Conservation (phyloP, 2,888 invertebrate genomes). For the Mechanitis mazaeus region DNA sequence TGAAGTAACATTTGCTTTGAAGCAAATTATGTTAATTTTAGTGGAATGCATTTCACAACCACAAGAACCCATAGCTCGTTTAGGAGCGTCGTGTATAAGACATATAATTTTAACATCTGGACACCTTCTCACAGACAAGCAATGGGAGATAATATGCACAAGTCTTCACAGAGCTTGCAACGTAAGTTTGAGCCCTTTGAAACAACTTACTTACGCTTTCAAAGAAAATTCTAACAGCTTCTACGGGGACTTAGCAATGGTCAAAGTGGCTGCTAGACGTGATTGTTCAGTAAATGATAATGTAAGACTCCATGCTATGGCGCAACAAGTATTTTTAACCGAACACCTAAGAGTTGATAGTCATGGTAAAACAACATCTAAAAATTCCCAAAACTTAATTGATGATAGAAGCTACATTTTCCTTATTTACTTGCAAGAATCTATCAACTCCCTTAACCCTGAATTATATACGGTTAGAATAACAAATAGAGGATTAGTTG, state of each 20-base stretch:
- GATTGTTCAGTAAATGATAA: conserved; percentile 91
- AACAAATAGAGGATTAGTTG: conserved; percentile 90
- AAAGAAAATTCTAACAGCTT: conserved; percentile 95
- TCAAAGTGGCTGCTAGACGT: conserved; percentile 93
- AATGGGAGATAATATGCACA: conserved; percentile 91
- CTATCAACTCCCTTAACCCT: conserved; percentile 82
- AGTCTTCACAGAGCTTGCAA: conserved; percentile 90
- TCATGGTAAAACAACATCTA: conserved; percentile 52
- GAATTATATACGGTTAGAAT: conserved; percentile 89
- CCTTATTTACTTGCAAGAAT: conserved; percentile 87
- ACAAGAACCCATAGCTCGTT: conserved; percentile 90
- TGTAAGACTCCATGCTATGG: conserved; percentile 89
- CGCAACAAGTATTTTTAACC: conserved; percentile 90
- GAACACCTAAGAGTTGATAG: conserved; percentile 65
- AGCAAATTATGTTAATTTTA: conserved; percentile 89
- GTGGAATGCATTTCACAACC: conserved; percentile 95
- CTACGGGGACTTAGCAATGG: conserved; percentile 93
- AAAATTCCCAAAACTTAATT: conserved; percentile 69
- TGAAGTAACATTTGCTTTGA: conserved; percentile 84
- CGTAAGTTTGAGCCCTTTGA: conserved; percentile 90
- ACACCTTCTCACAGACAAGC: conserved; percentile 85
- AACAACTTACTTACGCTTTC: conserved; percentile 93
- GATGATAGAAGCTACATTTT: conserved; percentile 94
- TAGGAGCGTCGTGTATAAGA: conserved; percentile 94
- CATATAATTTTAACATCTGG: conserved; percentile 90